Evolutionary conservation across 2,113 vertebrate genomes (phyloP).

Genomic region (Illadopsis cleaveri): DNA sequence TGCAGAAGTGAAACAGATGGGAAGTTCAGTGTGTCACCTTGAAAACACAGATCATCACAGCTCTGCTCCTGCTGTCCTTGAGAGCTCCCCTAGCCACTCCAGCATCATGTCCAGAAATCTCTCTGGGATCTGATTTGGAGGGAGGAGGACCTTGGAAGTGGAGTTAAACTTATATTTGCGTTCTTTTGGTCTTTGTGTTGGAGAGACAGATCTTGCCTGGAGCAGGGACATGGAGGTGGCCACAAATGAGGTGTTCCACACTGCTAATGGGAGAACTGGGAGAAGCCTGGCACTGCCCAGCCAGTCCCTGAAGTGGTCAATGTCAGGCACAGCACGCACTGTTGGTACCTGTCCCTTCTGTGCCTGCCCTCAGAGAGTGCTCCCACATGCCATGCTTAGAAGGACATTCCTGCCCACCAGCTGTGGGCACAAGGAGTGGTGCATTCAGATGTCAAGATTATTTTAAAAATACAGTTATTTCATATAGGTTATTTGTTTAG

Average conservation of each 20-base stretch:
- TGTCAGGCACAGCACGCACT: background rate
- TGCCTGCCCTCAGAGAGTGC: background rate
- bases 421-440: background rate
- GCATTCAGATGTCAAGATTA: background rate
- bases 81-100: background rate
- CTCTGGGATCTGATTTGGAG: background rate
- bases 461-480: background rate
- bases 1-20: slow-evolving; percentile 45
- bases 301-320: accelerated
- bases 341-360: background rate
- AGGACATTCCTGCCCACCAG: background rate
- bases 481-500: background rate
- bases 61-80: slow-evolving; percentile 3
- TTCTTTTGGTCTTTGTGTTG: background rate
- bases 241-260: background rate
- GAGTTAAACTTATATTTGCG: accelerated
- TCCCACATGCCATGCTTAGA: background rate
- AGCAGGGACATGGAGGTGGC: background rate
- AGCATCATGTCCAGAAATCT: background rate
- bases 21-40: slow-evolving; percentile 60
- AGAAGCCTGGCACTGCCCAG: background rate
- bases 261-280: background rate
- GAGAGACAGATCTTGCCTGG: background rate
- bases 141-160: background rate
- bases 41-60: background rate